These are phyloP conservation scores for Bettongia penicillata DNA, from an alignment of 2,113 vertebrate species.

Conservation along the genomic window DNA sequence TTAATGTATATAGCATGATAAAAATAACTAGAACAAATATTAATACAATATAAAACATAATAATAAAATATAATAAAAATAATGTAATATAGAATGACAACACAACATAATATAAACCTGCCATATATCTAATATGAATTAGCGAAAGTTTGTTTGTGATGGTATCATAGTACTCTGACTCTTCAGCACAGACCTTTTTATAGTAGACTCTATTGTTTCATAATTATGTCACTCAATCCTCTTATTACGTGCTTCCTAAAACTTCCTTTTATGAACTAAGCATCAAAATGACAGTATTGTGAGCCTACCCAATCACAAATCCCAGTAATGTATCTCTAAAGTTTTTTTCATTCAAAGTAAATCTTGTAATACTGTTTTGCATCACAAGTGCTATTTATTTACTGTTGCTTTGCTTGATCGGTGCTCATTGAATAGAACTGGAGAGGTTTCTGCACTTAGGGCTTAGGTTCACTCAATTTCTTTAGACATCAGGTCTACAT, in stretches of 20 bases:
- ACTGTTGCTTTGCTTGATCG: conserved; percentile 39
- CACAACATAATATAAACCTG: neutral
- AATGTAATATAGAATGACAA: neutral
- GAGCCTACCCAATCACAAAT: neutral
- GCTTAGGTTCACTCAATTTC: conserved; percentile 65
- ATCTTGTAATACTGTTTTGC: neutral
- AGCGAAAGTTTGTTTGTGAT: neutral
- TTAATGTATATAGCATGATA: neutral
- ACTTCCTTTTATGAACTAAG: neutral
- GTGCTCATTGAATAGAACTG: conserved; percentile 67
- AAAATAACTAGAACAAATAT: neutral
- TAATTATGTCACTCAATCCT: neutral
- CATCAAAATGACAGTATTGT: neutral
- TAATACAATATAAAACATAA: neutral
- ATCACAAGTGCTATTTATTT: conserved; percentile 26
- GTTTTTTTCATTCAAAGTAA: conserved; percentile 23
- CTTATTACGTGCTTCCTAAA: conserved; percentile 36
- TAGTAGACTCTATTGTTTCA: neutral
- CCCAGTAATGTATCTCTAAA: conserved; percentile 23
- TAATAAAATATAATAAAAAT: neutral
- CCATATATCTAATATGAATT: neutral
- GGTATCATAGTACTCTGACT: conserved; percentile 23
- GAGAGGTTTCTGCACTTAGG: conserved; percentile 64
- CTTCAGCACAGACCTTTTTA: neutral
- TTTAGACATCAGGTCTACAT: conserved; percentile 61